phyloP scores from a whole-genome alignment of 2,888 invertebrate genomes.

The Nomada goodeniana region DNA sequence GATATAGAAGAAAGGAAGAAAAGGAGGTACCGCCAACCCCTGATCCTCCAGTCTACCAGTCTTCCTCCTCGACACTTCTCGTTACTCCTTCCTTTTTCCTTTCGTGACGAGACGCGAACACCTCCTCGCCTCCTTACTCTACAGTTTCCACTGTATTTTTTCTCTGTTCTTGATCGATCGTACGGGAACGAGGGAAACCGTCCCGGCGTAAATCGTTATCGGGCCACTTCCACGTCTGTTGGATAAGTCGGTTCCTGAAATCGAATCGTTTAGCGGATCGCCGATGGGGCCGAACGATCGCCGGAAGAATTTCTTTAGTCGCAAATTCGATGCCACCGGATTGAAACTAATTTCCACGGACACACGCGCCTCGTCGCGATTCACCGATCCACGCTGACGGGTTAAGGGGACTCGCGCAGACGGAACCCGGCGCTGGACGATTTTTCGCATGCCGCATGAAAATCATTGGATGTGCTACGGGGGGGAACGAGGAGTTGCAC shows the following conservation, averaged over 20 bases:
- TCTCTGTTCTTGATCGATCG: conserved; percentile 67
- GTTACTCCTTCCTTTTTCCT: conserved; percentile 30
- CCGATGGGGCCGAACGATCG: conserved; percentile 46
- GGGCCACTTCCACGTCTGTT: conserved; percentile 56
- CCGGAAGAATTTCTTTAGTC: conserved; percentile 43
- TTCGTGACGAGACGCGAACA: conserved; percentile 25
- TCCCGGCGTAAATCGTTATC: conserved; percentile 67
- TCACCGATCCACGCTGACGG: rapidly evolving
- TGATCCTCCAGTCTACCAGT: too few species aligned
- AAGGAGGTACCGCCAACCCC: conserved; percentile 29
- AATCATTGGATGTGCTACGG: too few species aligned
- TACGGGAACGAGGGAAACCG: conserved; percentile 25
- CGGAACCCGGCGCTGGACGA: too few species aligned
- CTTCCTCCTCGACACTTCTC: conserved; percentile 34
- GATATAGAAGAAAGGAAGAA: conserved; percentile 69
- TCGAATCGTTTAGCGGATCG: conserved; percentile 56
- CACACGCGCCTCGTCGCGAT: neutral
- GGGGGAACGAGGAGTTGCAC: too few species aligned
- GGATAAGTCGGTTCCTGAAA: conserved; percentile 52
- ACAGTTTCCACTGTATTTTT: conserved; percentile 13
- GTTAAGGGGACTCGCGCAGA: too few species aligned
- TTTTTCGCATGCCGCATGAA: too few species aligned
- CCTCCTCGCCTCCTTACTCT: conserved; percentile 14
- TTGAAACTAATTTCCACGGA: conserved; percentile 47
- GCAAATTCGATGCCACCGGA: conserved; percentile 22